These are phyloP conservation scores for Palythoa grandis DNA, from an alignment of 92 coral and sea anemone genomes.

Conservation along the genomic window DNA sequence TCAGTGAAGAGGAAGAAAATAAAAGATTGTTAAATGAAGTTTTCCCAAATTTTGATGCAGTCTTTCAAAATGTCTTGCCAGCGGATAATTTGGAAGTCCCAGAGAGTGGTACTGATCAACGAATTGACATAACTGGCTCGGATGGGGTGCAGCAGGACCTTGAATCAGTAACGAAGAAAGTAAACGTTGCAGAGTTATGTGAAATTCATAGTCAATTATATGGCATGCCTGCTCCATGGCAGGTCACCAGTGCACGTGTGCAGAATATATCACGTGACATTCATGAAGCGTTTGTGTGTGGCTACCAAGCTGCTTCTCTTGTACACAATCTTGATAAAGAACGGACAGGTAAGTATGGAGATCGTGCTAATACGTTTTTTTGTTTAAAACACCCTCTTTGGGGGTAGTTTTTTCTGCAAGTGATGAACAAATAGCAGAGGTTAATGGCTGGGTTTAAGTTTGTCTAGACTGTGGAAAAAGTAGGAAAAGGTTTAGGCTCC, in stretches of 20 bases:
- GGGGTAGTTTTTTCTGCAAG: neutral
- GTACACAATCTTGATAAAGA: constrained; percentile 42
- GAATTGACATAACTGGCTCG: neutral
- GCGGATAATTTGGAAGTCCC: constrained; percentile 40
- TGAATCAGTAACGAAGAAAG: constrained; percentile 61
- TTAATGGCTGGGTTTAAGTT: neutral
- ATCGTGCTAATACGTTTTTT: neutral
- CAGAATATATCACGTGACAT: constrained; percentile 25
- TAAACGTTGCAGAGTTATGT: constrained; percentile 60
- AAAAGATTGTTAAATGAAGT: constrained; percentile 63
- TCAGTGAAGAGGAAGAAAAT: constrained; percentile 71
- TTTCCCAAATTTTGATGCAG: constrained; percentile 86
- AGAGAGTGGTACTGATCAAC: neutral
- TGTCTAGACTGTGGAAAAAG: neutral
- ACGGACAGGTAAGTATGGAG: neutral
- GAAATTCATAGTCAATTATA: constrained; percentile 66
- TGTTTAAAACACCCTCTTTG: too few relatives aligned
- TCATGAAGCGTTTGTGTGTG: constrained; percentile 61
- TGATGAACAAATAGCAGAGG: too few relatives aligned
- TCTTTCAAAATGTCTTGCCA: constrained; percentile 72
- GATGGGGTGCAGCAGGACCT: constrained; percentile 50
- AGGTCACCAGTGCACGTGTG: constrained; percentile 43
- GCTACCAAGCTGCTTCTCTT: constrained; percentile 73
- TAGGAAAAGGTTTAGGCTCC: neutral
- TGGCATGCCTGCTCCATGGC: constrained; percentile 40